A percentile compares a stretch with the other conserved stretches of the same genome.
phyloP scores from a whole-genome alignment of 2,888 invertebrate species.

The Drosophila sordidula region DNA sequence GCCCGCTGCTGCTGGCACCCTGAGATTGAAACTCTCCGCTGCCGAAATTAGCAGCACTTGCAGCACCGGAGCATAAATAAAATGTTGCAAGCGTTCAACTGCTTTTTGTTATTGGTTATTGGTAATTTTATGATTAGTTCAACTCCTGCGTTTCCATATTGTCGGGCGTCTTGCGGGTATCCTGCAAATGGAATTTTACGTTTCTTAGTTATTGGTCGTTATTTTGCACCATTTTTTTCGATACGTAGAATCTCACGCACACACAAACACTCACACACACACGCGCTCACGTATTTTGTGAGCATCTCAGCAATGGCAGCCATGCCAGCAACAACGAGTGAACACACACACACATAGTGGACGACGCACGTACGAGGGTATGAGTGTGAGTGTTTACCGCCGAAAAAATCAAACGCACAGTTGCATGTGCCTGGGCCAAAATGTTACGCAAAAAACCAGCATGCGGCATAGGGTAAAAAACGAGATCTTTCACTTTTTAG shows the following conservation, averaged over 20 bases:
- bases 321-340: slow-evolving; percentile 69
- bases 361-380: slow-evolving; percentile 67
- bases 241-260: slow-evolving; percentile 82
- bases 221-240: slow-evolving; percentile 84
- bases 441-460: slow-evolving; percentile 70
- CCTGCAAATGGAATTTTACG: slow-evolving; percentile 66
- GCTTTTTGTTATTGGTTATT: slow-evolving; percentile 47
- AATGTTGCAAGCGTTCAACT: slow-evolving; percentile 55
- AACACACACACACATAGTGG: slow-evolving; percentile 48
- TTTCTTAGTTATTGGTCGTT: slow-evolving; percentile 78
- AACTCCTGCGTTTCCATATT: slow-evolving; percentile 56
- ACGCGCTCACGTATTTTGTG: slow-evolving; percentile 54
- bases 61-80: slow-evolving; percentile 50
- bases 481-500: slow-evolving; percentile 31
- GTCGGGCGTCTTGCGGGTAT: slow-evolving; percentile 55
- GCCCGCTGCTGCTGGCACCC: slow-evolving; percentile 58
- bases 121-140: slow-evolving; percentile 34
- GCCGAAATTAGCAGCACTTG: slow-evolving; percentile 53
- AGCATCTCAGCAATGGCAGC: slow-evolving; percentile 69
- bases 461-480: slow-evolving; percentile 30
- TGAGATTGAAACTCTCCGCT: slow-evolving; percentile 56
- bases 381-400: slow-evolving; percentile 81
- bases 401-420: slow-evolving; percentile 81
- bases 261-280: slow-evolving; percentile 47
- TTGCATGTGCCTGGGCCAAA: slow-evolving; percentile 71